A percentile compares a stretch with the other conserved stretches of the same genome.
Evolutionary conservation across 2,797 vertebrate genomes (phyloP).

Genomic region (Falco cherrug): DNA sequence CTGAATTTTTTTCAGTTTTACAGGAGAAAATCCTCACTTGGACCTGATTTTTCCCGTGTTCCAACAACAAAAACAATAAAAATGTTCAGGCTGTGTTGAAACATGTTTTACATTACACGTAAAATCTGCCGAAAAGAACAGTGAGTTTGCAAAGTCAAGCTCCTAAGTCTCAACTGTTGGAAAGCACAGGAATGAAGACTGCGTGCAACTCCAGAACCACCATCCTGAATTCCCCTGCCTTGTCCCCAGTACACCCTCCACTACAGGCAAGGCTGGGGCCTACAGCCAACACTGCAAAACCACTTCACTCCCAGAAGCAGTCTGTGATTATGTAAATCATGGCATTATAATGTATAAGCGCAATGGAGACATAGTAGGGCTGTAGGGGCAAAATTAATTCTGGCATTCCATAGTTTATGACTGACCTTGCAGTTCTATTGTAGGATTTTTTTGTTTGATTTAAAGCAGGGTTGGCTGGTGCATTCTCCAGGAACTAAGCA

Average conservation of each 20-base stretch:
- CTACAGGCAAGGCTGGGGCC: not conserved
- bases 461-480: not conserved
- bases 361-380: not conserved
- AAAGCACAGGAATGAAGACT: constrained; percentile 5
- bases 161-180: not conserved
- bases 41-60: not conserved
- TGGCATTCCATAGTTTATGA: not conserved
- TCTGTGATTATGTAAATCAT: not conserved
- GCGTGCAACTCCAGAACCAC: not conserved
- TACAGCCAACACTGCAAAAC: not conserved
- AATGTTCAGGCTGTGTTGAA: not conserved
- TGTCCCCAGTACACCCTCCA: not conserved
- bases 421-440: not conserved
- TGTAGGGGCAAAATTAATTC: not conserved
- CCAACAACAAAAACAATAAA: constrained; percentile 25
- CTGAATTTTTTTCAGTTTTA: not conserved
- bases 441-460: not conserved
- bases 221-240: not conserved
- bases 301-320: not conserved
- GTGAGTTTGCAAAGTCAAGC: not conserved
- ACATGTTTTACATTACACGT: not conserved
- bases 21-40: not conserved
- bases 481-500: not conserved
- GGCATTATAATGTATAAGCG: not conserved
- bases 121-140: constrained; percentile 23